Conservation (phyloP, 2,113 vertebrate species). For the Apodemus sylvaticus region DNA sequence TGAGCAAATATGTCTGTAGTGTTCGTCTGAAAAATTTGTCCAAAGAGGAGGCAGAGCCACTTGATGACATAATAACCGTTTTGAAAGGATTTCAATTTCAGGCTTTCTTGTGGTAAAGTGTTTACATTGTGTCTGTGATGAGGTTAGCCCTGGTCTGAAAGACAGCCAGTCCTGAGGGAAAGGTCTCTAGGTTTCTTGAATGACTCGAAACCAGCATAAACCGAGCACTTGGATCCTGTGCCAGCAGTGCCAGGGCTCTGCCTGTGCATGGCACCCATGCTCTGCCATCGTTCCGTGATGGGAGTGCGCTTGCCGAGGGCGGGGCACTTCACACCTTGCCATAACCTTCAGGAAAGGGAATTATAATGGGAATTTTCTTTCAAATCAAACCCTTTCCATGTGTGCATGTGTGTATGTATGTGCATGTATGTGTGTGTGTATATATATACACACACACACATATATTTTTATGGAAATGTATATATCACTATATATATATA, state of each 20-base stretch:
- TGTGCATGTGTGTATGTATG: not conserved
- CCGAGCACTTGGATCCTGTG: not conserved
- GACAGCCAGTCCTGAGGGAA: not conserved
- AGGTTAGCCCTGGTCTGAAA: not conserved
- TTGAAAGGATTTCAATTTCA: conserved; percentile 33
- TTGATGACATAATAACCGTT: not conserved
- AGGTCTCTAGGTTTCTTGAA: not conserved
- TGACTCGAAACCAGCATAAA: not conserved
- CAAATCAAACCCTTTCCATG: not conserved
- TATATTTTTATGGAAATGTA: too few relatives aligned
- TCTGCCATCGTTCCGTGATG: not conserved
- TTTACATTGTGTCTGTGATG: not conserved
- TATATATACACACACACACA: too few relatives aligned
- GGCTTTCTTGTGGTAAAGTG: not conserved
- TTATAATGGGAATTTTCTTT: conserved; percentile 42
- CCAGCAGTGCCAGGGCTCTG: not conserved
- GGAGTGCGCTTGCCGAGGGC: not conserved
- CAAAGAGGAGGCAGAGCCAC: conserved; percentile 10
- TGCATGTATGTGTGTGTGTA: too few relatives aligned
- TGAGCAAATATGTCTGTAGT: conserved; percentile 19
- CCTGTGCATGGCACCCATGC: not conserved
- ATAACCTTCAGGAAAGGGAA: conserved; percentile 18
- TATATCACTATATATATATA: not conserved
- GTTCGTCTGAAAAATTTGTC: conserved; percentile 3
- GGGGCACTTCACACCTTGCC: not conserved